phyloP scores from a whole-genome alignment of 2,797 vertebrate genomes.

The Dromococcyx pavoninus region DNA sequence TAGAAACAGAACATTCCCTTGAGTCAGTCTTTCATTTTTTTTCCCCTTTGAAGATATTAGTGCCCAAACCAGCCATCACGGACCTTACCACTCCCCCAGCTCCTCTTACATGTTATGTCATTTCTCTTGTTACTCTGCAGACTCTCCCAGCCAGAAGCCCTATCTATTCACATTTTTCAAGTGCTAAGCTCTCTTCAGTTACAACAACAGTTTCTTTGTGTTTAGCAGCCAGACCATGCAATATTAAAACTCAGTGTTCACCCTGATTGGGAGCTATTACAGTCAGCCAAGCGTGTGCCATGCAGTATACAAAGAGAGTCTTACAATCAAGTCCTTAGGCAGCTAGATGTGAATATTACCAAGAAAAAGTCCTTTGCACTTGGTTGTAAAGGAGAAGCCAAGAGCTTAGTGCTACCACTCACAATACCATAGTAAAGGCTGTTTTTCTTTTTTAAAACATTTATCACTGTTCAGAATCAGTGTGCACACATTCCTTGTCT shows the following conservation, averaged over 20 bases:
- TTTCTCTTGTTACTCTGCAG: neutral
- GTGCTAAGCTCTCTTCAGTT: neutral
- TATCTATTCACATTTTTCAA: neutral
- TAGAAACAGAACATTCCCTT: neutral
- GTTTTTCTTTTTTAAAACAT: neutral
- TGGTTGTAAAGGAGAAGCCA: neutral
- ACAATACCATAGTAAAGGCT: neutral
- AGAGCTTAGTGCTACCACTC: neutral
- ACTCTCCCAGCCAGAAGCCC: neutral
- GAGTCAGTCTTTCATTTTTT: neutral
- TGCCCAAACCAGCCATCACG: neutral
- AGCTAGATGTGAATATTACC: neutral
- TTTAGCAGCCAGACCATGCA: neutral
- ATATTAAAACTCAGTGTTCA: neutral
- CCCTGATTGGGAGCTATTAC: neutral
- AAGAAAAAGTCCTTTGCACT: neutral
- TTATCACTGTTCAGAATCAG: neutral
- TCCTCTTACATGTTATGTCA: accelerated
- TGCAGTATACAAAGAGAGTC: neutral
- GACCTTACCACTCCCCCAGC: neutral
- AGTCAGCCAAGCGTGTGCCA: neutral
- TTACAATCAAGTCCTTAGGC: neutral
- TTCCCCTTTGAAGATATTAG: neutral
- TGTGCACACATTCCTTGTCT: neutral
- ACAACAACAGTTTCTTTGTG: neutral